Evolutionary conservation across 2,113 vertebrate genomes (phyloP).

Genomic region (Phrynosoma blainvillii): DNA sequence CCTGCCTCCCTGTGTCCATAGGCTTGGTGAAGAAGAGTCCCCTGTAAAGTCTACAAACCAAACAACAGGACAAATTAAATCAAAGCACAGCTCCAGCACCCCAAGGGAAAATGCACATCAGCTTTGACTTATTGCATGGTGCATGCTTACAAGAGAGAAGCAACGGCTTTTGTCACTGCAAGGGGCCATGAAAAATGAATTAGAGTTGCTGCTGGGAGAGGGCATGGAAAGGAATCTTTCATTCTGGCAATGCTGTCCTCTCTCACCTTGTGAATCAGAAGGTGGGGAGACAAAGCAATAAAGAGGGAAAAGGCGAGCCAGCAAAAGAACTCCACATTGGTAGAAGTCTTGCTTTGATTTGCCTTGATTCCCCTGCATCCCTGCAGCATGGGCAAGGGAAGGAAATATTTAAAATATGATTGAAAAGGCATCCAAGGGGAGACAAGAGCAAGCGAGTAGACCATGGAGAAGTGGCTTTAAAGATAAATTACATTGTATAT

Average conservation of each 20-base stretch:
- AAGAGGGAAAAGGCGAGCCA: fast-evolving
- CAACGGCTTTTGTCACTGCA: constrained; percentile 81
- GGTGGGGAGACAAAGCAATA: neutral
- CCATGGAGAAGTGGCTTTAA: neutral
- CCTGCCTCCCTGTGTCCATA: constrained; percentile 47
- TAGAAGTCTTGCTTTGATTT: constrained; percentile 14
- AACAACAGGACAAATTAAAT: constrained; percentile 83
- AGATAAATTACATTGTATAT: neutral
- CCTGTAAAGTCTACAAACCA: constrained; percentile 66
- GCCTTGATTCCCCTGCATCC: constrained; percentile 1
- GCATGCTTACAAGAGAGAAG: constrained; percentile 78
- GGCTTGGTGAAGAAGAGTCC: constrained; percentile 61
- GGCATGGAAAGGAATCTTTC: constrained; percentile 80
- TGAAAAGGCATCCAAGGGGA: fast-evolving
- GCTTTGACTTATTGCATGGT: constrained; percentile 81
- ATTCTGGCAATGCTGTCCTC: constrained; percentile 75
- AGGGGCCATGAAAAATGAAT: constrained; percentile 86
- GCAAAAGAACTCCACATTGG: constrained; percentile 20
- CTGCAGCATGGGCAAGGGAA: neutral
- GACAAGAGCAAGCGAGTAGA: neutral
- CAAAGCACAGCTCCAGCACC: constrained; percentile 73
- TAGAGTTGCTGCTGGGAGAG: constrained; percentile 81
- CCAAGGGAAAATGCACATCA: constrained; percentile 80
- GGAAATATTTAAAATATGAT: neutral
- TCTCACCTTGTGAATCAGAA: constrained; percentile 78